phyloP scores from a whole-genome alignment of 2,113 vertebrate genomes.

The Peromyscus maniculatus region DNA sequence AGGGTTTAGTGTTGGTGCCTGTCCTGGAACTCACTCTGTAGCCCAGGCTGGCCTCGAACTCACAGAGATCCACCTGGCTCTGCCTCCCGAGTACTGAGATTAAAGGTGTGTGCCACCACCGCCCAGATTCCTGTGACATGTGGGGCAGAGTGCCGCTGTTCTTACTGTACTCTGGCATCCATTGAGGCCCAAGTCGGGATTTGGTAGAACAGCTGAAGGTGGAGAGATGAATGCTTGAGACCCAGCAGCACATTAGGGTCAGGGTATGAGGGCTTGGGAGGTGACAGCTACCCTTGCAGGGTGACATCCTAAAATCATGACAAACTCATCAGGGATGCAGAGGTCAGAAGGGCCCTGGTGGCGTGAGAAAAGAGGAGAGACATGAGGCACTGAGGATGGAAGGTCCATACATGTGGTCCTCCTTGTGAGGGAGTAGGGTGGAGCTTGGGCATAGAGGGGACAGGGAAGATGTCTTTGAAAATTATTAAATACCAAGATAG shows the following conservation, averaged over 20 bases:
- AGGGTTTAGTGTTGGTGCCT: too few species aligned
- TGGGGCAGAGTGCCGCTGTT: neutral
- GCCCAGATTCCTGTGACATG: neutral
- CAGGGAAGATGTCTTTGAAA: neutral
- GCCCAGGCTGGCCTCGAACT: too few species aligned
- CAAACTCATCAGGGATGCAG: neutral
- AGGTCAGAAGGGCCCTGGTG: too few species aligned
- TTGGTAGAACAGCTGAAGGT: neutral
- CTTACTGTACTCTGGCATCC: too few species aligned
- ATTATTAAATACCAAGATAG: neutral
- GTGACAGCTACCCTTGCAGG: too few species aligned
- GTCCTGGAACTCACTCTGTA: too few species aligned
- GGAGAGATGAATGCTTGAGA: too few species aligned
- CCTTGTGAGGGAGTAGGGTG: neutral
- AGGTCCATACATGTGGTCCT: neutral
- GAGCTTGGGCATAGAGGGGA: neutral
- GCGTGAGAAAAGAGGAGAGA: neutral
- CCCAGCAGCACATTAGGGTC: neutral
- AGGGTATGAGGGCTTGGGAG: neutral
- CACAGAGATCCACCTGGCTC: too few species aligned
- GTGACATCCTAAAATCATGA: neutral
- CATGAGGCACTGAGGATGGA: neutral
- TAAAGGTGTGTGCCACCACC: too few species aligned
- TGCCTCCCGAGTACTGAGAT: too few species aligned
- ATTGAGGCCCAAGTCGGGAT: accelerated